Conservation (phyloP, 2,888 invertebrate genomes). For the Crioceris asparagi region DNA sequence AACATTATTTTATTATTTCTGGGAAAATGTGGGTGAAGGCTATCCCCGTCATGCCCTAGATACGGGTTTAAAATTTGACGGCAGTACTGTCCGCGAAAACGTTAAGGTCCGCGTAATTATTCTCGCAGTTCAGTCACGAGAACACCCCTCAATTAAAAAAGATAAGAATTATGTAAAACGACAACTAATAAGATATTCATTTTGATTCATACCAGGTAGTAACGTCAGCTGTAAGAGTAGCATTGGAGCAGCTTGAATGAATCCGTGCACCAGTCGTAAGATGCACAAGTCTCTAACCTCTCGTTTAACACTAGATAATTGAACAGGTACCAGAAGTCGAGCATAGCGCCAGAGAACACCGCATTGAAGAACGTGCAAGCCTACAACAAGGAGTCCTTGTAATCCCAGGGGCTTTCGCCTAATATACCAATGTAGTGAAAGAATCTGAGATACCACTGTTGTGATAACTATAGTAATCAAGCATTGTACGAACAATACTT, state of each 20-base stretch:
- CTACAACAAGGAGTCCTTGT: conserved; percentile 43
- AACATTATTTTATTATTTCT: no score
- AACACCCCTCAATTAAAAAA: no score
- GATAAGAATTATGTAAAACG: no score
- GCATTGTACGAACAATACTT: conserved; percentile 55
- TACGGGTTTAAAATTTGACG: no score
- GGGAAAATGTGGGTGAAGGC: no score
- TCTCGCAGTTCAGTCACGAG: no score
- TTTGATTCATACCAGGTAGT: conserved; percentile 33
- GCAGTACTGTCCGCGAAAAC: no score
- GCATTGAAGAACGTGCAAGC: conserved; percentile 56
- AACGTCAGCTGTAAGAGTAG: conserved; percentile 71
- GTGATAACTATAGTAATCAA: conserved; percentile 62
- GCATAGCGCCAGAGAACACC: conserved; percentile 76
- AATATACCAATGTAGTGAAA: conserved; percentile 58
- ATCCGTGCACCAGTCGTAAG: conserved; percentile 74
- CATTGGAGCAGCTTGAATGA: conserved; percentile 83
- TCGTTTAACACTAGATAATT: conserved; percentile 69
- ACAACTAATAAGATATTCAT: no score
- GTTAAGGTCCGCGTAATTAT: no score
- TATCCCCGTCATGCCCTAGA: no score
- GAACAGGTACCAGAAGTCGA: conserved; percentile 72
- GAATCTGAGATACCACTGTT: conserved; percentile 61
- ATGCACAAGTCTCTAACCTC: conserved; percentile 68
- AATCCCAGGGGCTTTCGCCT: conserved; percentile 32